Evolutionary conservation across 2,797 vertebrate genomes (phyloP).

Genomic region (Percopsis omiscomaycus): DNA sequence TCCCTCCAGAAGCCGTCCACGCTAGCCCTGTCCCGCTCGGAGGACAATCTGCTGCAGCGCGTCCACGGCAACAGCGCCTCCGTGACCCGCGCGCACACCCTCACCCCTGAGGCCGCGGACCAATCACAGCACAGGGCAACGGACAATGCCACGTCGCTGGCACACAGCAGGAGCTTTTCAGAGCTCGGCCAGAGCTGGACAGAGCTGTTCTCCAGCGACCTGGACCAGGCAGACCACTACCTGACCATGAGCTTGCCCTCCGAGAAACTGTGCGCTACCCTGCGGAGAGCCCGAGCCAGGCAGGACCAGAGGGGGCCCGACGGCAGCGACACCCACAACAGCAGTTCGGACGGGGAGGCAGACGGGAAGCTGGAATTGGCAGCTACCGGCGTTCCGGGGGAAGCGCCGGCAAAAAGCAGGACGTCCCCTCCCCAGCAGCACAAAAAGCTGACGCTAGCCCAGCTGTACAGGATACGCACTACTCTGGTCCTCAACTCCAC

Average conservation of each 20-base stretch:
- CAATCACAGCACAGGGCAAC: background rate
- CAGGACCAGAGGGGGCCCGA: background rate
- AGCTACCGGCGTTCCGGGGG: constrained; percentile 7
- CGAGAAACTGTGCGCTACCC: constrained; percentile 50
- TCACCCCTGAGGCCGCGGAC: constrained; percentile 10
- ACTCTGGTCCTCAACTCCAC: constrained; percentile 95
- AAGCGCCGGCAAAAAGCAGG: constrained; percentile 38
- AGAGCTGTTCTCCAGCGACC: constrained; percentile 27
- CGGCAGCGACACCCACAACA: constrained; percentile 37
- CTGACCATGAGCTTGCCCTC: constrained; percentile 48
- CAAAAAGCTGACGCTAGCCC: constrained; percentile 79
- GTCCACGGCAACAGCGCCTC: constrained; percentile 19
- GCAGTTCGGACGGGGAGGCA: constrained; percentile 53
- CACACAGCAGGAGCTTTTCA: constrained; percentile 83
- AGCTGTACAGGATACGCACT: constrained; percentile 91
- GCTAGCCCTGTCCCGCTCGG: constrained; percentile 82
- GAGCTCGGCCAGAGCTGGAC: constrained; percentile 69
- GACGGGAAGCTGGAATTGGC: constrained; percentile 17
- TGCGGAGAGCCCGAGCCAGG: constrained; percentile 51
- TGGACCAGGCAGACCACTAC: constrained; percentile 34
- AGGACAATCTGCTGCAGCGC: constrained; percentile 88
- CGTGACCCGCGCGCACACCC: background rate
- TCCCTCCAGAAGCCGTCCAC: constrained; percentile 51
- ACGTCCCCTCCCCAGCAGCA: constrained; percentile 73
- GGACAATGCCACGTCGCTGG: constrained; percentile 29